phyloP scores from a whole-genome alignment of 2,113 vertebrate genomes.

The Athene noctua region DNA sequence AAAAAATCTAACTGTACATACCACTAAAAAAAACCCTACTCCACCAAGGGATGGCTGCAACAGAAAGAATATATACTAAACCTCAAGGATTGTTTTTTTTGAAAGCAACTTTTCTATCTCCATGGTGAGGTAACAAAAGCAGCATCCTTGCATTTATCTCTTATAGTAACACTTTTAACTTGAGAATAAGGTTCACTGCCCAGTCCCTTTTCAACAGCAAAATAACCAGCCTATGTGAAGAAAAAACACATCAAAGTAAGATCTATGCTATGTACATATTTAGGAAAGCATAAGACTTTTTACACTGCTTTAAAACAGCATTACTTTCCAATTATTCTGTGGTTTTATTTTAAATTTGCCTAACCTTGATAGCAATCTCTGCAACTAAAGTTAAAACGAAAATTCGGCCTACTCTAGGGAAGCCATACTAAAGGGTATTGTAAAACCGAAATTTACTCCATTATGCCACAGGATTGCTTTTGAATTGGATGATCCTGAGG shows the following conservation, averaged over 20 bases:
- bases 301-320: background rate
- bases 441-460: background rate
- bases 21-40: background rate
- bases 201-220: background rate
- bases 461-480: background rate
- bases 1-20: background rate
- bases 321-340: background rate
- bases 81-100: background rate
- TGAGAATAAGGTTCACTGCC: background rate
- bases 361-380: background rate
- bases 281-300: background rate
- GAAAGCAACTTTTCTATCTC: background rate
- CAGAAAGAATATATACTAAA: background rate
- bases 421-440: background rate
- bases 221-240: background rate
- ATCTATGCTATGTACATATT: background rate
- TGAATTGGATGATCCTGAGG: background rate
- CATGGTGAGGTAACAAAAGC: background rate
- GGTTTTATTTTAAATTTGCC: background rate
- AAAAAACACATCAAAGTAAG: background rate
- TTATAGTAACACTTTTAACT: background rate
- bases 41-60: background rate
- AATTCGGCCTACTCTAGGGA: background rate
- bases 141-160: background rate
- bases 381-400: background rate